These are phyloP conservation scores for Pachymerium ferrugineum DNA, from an alignment of 2,888 invertebrate species.

Conservation along the genomic window DNA sequence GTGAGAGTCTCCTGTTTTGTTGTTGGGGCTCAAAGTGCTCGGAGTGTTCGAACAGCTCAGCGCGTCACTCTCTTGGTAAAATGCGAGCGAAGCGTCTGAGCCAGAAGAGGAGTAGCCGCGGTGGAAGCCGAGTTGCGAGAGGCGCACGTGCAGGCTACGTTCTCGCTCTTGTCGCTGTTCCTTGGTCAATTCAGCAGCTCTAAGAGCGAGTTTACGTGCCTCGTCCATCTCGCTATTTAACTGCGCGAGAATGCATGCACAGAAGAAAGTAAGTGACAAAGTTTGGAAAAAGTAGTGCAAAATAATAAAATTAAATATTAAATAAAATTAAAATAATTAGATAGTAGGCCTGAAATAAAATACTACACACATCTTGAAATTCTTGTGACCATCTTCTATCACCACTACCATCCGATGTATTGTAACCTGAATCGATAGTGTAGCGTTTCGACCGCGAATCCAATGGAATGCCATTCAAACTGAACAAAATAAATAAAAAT, in stretches of 20 bases:
- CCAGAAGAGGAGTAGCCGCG: background rate
- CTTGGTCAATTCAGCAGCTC: slow-evolving; percentile 41
- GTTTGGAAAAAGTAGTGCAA: background rate
- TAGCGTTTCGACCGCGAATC: slow-evolving; percentile 58
- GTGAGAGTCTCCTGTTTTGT: background rate
- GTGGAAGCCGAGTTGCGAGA: background rate
- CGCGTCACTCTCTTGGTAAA: background rate
- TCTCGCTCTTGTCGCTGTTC: slow-evolving; percentile 41
- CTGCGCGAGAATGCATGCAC: background rate
- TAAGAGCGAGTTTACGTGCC: slow-evolving; percentile 40
- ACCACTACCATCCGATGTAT: slow-evolving; percentile 69
- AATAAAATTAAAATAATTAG: slow-evolving; percentile 16
- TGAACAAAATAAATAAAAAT: background rate
- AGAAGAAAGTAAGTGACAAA: background rate
- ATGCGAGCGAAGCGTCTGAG: background rate
- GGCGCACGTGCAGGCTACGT: slow-evolving; percentile 29
- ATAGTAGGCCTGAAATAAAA: too few relatives aligned
- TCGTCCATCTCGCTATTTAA: slow-evolving; percentile 39
- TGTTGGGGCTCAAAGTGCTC: slow-evolving; percentile 51
- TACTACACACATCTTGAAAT: slow-evolving; percentile 41
- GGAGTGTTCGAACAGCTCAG: slow-evolving; percentile 50
- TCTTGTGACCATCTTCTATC: slow-evolving; percentile 48
- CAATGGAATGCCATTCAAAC: slow-evolving; percentile 35
- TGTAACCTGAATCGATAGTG: slow-evolving; percentile 84
- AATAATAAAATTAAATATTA: background rate